Evolutionary conservation across 2,888 invertebrate genomes (phyloP).

Genomic region (Laspeyria flexula): DNA sequence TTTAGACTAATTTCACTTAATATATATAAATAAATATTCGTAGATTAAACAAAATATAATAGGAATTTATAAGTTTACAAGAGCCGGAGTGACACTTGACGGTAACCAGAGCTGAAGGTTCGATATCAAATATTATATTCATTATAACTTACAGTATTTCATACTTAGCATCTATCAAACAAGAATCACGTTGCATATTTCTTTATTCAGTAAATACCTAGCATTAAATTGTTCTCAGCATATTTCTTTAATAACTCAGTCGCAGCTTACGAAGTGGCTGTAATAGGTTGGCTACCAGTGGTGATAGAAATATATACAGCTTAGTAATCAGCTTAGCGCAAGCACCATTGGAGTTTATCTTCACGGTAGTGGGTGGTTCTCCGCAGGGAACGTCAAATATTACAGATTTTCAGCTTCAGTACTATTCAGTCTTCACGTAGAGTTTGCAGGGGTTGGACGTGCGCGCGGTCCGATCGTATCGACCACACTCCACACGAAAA

Average conservation of each 20-base stretch:
- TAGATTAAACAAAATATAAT: too few relatives aligned
- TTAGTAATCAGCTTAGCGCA: conserved; percentile 69
- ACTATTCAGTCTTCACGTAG: conserved; percentile 64
- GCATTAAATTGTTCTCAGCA: too few relatives aligned
- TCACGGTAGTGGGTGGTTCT: conserved; percentile 50
- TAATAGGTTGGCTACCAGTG: conserved; percentile 34
- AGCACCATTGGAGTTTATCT: conserved; percentile 67
- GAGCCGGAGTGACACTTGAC: too few relatives aligned
- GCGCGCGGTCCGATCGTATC: conserved; percentile 26
- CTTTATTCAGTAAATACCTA: too few relatives aligned
- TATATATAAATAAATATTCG: too few relatives aligned
- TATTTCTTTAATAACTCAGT: too few relatives aligned
- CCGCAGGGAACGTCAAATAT: conserved; percentile 58
- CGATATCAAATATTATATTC: too few relatives aligned
- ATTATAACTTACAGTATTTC: too few relatives aligned
- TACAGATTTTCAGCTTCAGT: conserved; percentile 56
- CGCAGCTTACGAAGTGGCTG: conserved; percentile 15
- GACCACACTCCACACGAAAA: conserved; percentile 47
- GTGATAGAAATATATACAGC: conserved; percentile 51
- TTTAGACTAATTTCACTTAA: not conserved
- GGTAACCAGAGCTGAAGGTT: too few relatives aligned
- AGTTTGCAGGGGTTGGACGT: conserved; percentile 59
- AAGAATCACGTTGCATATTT: too few relatives aligned
- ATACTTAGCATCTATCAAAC: too few relatives aligned
- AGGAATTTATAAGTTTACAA: too few relatives aligned